Conservation (phyloP, 2,888 invertebrate species). For the Nomada flava region DNA sequence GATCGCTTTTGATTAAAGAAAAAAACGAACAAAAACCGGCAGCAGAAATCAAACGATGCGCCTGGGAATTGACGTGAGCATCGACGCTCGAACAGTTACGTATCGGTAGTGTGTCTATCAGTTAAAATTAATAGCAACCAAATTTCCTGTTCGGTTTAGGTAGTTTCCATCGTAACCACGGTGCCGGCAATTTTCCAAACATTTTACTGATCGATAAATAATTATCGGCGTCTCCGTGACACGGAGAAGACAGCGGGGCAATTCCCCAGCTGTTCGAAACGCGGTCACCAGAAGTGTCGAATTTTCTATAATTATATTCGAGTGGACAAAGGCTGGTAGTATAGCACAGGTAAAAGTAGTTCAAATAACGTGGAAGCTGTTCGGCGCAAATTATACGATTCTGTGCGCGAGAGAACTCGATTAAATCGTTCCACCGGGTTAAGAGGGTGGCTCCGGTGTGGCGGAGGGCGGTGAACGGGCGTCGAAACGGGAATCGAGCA, state of each 20-base stretch:
- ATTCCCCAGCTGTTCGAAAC: slow-evolving; percentile 4
- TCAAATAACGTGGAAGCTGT: slow-evolving; percentile 23
- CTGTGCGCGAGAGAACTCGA: slow-evolving; percentile 1
- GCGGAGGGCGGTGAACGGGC: background rate
- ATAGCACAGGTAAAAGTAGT: slow-evolving; percentile 2
- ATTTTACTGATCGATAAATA: slow-evolving; percentile 20
- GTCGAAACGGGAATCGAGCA: slow-evolving; percentile 6
- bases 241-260: background rate
- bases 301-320: slow-evolving; percentile 10
- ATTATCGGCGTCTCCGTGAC: background rate
- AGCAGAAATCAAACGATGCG: background rate
- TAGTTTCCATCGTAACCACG: too few species aligned
- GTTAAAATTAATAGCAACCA: background rate
- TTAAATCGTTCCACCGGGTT: background rate
- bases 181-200: too few species aligned
- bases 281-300: slow-evolving; percentile 1
- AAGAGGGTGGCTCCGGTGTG: background rate
- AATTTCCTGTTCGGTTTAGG: too few species aligned
- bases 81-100: background rate
- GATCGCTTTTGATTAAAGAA: slow-evolving; percentile 11
- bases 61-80: background rate
- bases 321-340: slow-evolving; percentile 10
- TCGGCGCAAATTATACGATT: slow-evolving; percentile 25
- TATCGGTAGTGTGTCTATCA: background rate
- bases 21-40: background rate